Conservation (phyloP, 2,113 vertebrate genomes). For the Siniperca knerii region DNA sequence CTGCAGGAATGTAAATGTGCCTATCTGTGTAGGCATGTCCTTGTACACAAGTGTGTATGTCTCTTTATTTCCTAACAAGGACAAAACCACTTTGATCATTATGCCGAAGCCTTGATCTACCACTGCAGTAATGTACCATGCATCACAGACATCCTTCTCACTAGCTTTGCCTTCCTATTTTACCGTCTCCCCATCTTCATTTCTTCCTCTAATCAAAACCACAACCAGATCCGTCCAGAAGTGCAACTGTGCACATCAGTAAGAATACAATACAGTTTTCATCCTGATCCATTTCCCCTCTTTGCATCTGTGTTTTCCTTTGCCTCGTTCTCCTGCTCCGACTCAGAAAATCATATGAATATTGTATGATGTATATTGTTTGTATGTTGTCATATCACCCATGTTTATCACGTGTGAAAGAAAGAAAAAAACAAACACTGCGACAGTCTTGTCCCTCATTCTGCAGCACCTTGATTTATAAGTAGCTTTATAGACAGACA, state of each 20-base stretch:
- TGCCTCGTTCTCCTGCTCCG: not conserved
- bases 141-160: constrained; percentile 20
- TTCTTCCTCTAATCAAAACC: constrained; percentile 31
- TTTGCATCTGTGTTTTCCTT: not conserved
- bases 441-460: not conserved
- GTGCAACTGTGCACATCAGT: not conserved
- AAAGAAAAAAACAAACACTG: not conserved
- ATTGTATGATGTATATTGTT: not conserved
- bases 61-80: constrained; percentile 62
- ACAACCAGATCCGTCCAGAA: not conserved
- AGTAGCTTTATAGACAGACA: not conserved
- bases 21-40: constrained; percentile 11
- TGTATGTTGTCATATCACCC: not conserved
- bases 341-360: not conserved
- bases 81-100: constrained; percentile 75
- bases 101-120: constrained; percentile 64
- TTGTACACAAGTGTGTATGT: constrained; percentile 30
- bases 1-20: constrained; percentile 12
- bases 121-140: constrained; percentile 52
- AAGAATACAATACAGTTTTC: not conserved
- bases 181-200: not conserved
- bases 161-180: constrained; percentile 29
- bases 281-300: not conserved
- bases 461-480: not conserved
- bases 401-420: not conserved